Evolutionary conservation across 2,888 invertebrate species (phyloP).

Genomic region (Drosophila ustulata): DNA sequence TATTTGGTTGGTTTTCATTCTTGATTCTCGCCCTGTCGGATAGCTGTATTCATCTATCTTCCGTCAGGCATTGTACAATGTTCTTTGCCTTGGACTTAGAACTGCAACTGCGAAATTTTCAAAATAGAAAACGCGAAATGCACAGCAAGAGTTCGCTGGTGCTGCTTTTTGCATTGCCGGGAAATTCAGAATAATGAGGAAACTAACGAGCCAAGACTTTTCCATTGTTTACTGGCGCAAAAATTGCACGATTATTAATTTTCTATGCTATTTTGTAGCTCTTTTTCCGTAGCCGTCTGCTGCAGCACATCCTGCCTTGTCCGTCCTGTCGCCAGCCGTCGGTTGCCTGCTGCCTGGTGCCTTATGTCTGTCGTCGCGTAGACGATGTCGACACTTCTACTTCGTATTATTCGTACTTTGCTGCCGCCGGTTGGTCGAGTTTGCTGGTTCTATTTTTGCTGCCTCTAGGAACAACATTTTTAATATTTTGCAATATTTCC

Average conservation of each 20-base stretch:
- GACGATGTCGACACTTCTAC: constrained; percentile 53
- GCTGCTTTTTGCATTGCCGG: constrained; percentile 19
- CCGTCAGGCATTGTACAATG: constrained; percentile 33
- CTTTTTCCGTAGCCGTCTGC: constrained; percentile 25
- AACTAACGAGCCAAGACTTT: constrained; percentile 82
- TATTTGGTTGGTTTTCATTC: constrained; percentile 27
- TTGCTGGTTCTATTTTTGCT: constrained; percentile 38
- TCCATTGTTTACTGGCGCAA: constrained; percentile 81
- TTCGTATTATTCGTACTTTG: constrained; percentile 33
- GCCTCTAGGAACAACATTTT: constrained; percentile 68
- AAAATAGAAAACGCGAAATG: constrained; percentile 33
- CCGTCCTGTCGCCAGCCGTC: constrained; percentile 4
- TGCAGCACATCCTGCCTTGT: constrained; percentile 33
- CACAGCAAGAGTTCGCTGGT: constrained; percentile 34
- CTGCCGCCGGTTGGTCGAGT: constrained; percentile 44
- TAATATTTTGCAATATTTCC: constrained; percentile 72
- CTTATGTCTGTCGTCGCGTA: constrained; percentile 26
- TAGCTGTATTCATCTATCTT: constrained; percentile 50
- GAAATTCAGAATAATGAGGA: constrained; percentile 78
- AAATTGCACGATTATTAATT: constrained; percentile 82
- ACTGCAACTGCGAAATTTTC: constrained; percentile 51
- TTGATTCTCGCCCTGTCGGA: constrained; percentile 48
- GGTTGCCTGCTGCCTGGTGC: constrained; percentile 7
- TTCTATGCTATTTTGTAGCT: constrained; percentile 77
- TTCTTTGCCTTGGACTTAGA: constrained; percentile 42